Conservation (phyloP, 2,888 invertebrate genomes). For the Acanthosepion pharaonis region DNA sequence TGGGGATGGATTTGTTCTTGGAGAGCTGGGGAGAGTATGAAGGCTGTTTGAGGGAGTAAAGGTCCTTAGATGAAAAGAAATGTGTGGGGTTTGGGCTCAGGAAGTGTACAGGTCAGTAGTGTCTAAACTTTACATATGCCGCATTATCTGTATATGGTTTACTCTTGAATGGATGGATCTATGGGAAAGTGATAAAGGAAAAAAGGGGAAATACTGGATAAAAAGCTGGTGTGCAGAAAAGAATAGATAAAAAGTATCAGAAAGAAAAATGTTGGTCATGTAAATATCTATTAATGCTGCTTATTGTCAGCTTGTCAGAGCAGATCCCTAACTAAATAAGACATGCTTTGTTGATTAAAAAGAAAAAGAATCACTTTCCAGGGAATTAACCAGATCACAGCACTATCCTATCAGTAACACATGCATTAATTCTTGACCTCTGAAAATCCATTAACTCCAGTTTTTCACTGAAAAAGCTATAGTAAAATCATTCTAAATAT, state of each 20-base stretch:
- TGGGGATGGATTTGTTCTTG: background rate
- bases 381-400: too few relatives aligned
- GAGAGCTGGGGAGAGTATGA: background rate
- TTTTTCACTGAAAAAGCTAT: too few relatives aligned
- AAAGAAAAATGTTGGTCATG: background rate
- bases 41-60: background rate
- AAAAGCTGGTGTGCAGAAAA: background rate
- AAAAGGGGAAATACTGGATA: background rate
- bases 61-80: constrained; percentile 8
- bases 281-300: background rate
- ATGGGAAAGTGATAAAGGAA: too few relatives aligned
- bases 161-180: background rate
- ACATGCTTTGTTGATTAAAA: too few relatives aligned
- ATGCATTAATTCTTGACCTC: too few relatives aligned
- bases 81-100: background rate
- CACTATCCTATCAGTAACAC: too few relatives aligned
- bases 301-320: background rate
- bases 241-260: too few relatives aligned
- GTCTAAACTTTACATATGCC: constrained; percentile 33
- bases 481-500: too few relatives aligned
- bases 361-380: too few relatives aligned
- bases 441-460: too few relatives aligned
- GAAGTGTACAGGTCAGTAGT: background rate
- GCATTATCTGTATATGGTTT: background rate
- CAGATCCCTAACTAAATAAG: too few relatives aligned